phyloP scores from a whole-genome alignment of 2,113 vertebrate genomes.

The Oenanthe oenanthe region DNA sequence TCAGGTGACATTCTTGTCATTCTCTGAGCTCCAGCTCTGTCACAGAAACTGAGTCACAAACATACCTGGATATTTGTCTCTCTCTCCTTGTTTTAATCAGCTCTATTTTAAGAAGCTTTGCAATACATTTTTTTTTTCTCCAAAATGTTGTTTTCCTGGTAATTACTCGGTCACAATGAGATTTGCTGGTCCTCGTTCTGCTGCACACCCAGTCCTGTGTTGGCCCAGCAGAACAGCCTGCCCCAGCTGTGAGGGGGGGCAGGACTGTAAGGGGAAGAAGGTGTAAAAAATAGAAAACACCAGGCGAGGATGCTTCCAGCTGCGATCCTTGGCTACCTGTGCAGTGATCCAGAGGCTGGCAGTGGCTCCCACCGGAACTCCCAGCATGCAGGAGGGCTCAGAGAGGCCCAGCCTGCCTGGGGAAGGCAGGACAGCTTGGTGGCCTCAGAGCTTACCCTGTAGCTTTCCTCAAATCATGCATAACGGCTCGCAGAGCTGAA shows the following conservation, averaged over 20 bases:
- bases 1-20: background rate
- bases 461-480: conserved; percentile 68
- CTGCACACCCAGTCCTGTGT: background rate
- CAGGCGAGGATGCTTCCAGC: background rate
- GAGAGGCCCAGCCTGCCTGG: background rate
- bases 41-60: conserved; percentile 27
- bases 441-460: background rate
- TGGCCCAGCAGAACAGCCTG: background rate
- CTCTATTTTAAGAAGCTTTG: conserved; percentile 72
- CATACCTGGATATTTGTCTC: conserved; percentile 30
- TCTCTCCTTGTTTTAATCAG: conserved; percentile 54
- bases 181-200: conserved; percentile 39
- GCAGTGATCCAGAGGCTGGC: background rate
- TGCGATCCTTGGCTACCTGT: background rate
- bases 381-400: background rate
- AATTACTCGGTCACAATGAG: background rate
- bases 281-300: background rate
- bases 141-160: conserved; percentile 9
- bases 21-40: background rate
- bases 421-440: background rate
- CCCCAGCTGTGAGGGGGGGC: background rate
- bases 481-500: conserved; percentile 64
- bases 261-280: background rate
- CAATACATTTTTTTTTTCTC: conserved; percentile 53
- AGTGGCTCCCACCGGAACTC: background rate